Evolutionary conservation across 1,140 invertebrate genomes (phyloP), one percentile per base, ranked within the genome.

Genomic region (Chlorops oryzae): DNA sequence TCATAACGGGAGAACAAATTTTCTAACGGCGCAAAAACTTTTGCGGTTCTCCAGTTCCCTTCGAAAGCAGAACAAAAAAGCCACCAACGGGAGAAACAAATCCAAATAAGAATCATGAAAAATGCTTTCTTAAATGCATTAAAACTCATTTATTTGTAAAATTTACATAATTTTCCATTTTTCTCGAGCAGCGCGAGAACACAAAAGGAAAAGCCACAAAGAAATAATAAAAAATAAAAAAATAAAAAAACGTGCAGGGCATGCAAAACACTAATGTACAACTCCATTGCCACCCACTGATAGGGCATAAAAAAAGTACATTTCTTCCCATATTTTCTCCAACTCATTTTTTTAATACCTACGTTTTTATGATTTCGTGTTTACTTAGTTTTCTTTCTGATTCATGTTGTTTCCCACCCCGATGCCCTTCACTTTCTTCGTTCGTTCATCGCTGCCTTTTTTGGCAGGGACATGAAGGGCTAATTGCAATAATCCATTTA

Each of bases 401-500:
- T n/a, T n/a, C n/a, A n/a, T n/a, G n/a, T n/a, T n/a, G n/a, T n/a
- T n/a, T n/a, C n/a, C n/a, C n/a, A n/a, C n/a, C n/a, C n/a, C n/a
- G n/a, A n/a, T n/a, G n/a, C n/a, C n/a, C n/a, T n/a, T n/a, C n/a
- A n/a, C n/a, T n/a, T n/a, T n/a, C n/a, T n/a, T n/a, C n/a, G n/a
- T n/a, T n/a, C n/a, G n/a, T n/a, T n/a, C n/a, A n/a, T n/a, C n/a
- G n/a, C n/a, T n/a, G n/a, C n/a, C n/a, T n/a, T n/a, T n/a, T n/a
- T n/a, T n/a, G n/a, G 25, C 34, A 40, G 37, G 41, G 34, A 43
- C 38, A 47, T 52, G 50, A 52, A 52, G 50, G 50, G 44, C 50
- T 52, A 52, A 52, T 52, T 52, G 50, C 44, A 52, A 47, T 52
- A 52, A 52, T 52, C 50, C 50, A 52, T 47, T 52, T 52, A 52